Evolutionary conservation across 1,140 invertebrate genomes (phyloP).

Genomic region (Oryctes rhinoceros): DNA sequence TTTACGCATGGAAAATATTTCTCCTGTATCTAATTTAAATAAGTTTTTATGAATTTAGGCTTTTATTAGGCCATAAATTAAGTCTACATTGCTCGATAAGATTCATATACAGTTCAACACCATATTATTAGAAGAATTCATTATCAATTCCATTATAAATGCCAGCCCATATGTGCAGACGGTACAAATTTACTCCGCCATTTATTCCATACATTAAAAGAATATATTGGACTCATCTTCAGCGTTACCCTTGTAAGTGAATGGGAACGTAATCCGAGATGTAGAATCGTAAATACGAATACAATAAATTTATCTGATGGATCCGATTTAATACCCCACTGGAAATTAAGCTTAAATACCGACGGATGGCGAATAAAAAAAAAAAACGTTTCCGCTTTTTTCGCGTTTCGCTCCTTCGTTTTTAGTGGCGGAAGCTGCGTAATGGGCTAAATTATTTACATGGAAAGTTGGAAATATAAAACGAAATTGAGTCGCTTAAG

Average conservation of each 20-base stretch:
- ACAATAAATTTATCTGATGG: slow-evolving; percentile 27
- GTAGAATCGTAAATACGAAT: neutral
- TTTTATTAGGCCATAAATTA: too few species aligned
- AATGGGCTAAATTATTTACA: slow-evolving; percentile 26
- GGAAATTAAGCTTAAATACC: slow-evolving; percentile 25
- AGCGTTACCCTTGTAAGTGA: neutral
- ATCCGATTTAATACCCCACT: neutral
- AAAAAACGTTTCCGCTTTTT: slow-evolving; percentile 10
- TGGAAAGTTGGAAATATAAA: slow-evolving; percentile 22
- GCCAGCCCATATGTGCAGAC: too few species aligned
- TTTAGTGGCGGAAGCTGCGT: slow-evolving; percentile 1
- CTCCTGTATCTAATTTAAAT: too few species aligned
- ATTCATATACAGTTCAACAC: too few species aligned
- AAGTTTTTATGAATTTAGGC: too few species aligned
- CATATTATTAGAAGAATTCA: too few species aligned
- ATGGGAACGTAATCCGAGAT: neutral
- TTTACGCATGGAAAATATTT: too few species aligned
- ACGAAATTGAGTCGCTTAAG: neutral
- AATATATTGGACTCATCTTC: neutral
- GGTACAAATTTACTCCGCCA: too few species aligned
- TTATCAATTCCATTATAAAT: too few species aligned
- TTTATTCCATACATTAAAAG: neutral
- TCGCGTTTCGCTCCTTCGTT: neutral
- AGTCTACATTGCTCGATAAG: too few species aligned
- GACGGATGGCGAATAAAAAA: slow-evolving; percentile 1